Evolutionary conservation across 2,797 vertebrate species (phyloP).

Genomic region (Gambusia yucatana): DNA sequence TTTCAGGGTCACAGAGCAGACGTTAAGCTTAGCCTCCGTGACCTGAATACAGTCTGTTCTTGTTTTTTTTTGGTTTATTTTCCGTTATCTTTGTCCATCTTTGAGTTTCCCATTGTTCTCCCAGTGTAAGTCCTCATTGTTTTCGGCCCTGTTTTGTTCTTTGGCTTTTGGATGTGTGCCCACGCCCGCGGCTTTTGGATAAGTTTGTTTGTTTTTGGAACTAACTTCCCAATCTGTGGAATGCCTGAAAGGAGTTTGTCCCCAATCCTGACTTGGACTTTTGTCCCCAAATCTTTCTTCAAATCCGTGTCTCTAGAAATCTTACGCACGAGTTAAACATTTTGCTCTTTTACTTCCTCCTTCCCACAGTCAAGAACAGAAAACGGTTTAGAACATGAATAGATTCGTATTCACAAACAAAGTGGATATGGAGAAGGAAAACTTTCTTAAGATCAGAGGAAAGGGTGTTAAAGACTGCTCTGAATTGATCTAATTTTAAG

Average conservation of each 20-base stretch:
- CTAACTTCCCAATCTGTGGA: slow-evolving; percentile 5
- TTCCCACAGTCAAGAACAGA: background rate
- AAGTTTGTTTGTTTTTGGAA: slow-evolving; percentile 4
- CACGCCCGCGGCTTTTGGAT: slow-evolving; percentile 1
- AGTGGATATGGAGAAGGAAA: background rate
- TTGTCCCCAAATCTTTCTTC: background rate
- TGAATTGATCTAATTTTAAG: background rate
- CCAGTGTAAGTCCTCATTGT: slow-evolving; percentile 8
- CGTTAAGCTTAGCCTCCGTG: background rate
- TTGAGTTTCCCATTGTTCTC: slow-evolving; percentile 5
- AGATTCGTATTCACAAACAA: background rate
- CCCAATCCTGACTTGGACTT: background rate
- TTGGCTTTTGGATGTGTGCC: background rate
- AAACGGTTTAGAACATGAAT: background rate
- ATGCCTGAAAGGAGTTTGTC: slow-evolving; percentile 5
- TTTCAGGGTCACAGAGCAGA: background rate
- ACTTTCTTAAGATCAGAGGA: background rate
- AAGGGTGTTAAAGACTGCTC: background rate
- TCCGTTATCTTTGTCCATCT: background rate
- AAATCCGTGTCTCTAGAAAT: background rate
- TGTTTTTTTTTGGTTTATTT: background rate
- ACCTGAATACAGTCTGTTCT: background rate
- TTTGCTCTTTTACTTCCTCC: slow-evolving; percentile 4
- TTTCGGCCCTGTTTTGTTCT: slow-evolving; percentile 11
- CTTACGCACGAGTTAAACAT: background rate